Conservation (phyloP, 2,797 vertebrate species). For the Cossypha polioptera region DNA sequence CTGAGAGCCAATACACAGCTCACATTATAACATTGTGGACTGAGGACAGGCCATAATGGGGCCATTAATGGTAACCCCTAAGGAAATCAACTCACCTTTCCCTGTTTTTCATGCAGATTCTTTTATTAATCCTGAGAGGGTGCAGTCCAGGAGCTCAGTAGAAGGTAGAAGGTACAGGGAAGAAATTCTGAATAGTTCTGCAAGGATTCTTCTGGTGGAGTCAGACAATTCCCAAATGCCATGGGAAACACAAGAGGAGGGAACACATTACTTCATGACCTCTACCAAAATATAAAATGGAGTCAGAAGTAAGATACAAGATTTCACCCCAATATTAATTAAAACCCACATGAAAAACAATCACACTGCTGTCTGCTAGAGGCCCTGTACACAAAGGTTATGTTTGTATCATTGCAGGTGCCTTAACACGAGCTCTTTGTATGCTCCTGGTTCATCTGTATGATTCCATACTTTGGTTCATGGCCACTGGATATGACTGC, state of each 20-base stretch:
- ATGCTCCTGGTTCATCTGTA: neutral
- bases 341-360: neutral
- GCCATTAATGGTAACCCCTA: neutral
- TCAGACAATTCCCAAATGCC: neutral
- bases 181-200: neutral
- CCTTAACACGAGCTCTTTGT: neutral
- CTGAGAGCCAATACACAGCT: neutral
- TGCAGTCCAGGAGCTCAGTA: neutral
- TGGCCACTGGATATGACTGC: neutral
- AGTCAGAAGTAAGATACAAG: neutral
- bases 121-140: neutral
- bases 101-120: neutral
- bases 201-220: neutral
- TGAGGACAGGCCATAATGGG: neutral
- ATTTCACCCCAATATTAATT: neutral
- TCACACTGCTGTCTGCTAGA: neutral
- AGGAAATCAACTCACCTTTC: conserved; percentile 28
- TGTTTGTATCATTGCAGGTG: neutral
- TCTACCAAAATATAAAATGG: neutral
- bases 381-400: neutral
- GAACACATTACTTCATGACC: neutral
- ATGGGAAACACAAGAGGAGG: neutral
- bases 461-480: neutral
- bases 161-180: neutral
- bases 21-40: neutral